Conservation (phyloP, 2,888 invertebrate species). For the Steinernema scapterisci region DNA sequence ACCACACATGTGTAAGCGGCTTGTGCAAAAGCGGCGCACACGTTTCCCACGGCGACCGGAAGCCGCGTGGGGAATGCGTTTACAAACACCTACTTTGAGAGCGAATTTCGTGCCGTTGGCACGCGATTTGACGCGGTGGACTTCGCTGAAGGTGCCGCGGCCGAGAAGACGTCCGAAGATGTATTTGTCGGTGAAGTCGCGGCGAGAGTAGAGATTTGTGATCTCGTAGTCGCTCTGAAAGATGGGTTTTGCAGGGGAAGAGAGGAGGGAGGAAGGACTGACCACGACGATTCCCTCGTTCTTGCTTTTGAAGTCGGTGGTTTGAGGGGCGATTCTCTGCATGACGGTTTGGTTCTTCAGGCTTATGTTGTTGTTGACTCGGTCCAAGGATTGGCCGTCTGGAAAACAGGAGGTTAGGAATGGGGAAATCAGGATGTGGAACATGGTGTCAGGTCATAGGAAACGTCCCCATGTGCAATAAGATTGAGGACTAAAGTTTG, state of each 20-base stretch:
- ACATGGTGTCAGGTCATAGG: too few relatives aligned
- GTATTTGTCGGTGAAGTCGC: conserved; percentile 18
- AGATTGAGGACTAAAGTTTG: too few relatives aligned
- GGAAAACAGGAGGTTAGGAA: background rate
- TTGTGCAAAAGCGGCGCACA: background rate
- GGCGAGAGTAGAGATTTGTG: background rate
- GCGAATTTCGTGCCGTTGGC: background rate
- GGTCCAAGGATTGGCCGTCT: conserved; percentile 19
- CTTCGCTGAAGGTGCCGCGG: conserved; percentile 4
- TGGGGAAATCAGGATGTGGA: too few relatives aligned
- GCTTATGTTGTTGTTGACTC: conserved; percentile 24
- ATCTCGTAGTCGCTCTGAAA: background rate
- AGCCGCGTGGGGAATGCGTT: background rate
- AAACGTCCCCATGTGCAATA: too few relatives aligned
- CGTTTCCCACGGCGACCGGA: background rate
- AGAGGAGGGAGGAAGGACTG: background rate
- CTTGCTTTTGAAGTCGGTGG: conserved; percentile 1
- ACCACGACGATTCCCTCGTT: conserved; percentile 9
- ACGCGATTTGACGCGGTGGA: conserved; percentile 5
- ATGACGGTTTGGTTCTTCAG: background rate
- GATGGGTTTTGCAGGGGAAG: background rate
- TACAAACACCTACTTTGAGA: background rate
- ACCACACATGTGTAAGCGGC: background rate
- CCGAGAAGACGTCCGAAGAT: conserved; percentile 8
- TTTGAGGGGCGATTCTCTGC: background rate